A percentile compares a stretch with the other conserved stretches of the same genome.
Evolutionary conservation across 2,113 vertebrate genomes (phyloP).

Genomic region (Petroica traversi): DNA sequence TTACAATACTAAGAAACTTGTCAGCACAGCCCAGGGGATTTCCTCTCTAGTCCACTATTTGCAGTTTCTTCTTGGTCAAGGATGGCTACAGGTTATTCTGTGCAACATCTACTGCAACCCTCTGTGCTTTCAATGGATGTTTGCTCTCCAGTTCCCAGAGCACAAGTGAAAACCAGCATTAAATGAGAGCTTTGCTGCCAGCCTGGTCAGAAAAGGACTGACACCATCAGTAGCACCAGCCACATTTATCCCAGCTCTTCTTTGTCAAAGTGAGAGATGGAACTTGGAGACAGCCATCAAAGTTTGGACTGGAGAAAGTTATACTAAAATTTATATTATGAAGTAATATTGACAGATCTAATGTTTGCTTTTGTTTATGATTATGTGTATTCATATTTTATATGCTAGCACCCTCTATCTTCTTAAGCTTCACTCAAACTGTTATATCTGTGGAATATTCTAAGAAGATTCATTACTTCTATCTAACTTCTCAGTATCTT

Average conservation of each 20-base stretch:
- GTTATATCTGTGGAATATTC: background rate
- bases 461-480: background rate
- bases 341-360: background rate
- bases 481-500: background rate
- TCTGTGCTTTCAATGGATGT: background rate
- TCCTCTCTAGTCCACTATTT: background rate
- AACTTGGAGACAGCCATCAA: background rate
- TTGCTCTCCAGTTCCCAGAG: background rate
- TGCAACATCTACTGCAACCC: background rate
- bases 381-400: background rate
- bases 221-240: background rate
- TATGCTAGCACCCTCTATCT: background rate
- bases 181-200: background rate
- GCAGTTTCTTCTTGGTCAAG: background rate
- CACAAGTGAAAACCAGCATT: background rate
- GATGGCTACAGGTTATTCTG: background rate
- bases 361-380: background rate
- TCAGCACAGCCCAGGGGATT: background rate
- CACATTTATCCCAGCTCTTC: background rate
- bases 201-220: background rate
- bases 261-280: background rate
- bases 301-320: background rate
- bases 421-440: background rate
- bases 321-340: background rate
- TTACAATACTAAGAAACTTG: background rate